phyloP scores from a whole-genome alignment of 2,113 vertebrate species.

The Gorsachius goisagi region DNA sequence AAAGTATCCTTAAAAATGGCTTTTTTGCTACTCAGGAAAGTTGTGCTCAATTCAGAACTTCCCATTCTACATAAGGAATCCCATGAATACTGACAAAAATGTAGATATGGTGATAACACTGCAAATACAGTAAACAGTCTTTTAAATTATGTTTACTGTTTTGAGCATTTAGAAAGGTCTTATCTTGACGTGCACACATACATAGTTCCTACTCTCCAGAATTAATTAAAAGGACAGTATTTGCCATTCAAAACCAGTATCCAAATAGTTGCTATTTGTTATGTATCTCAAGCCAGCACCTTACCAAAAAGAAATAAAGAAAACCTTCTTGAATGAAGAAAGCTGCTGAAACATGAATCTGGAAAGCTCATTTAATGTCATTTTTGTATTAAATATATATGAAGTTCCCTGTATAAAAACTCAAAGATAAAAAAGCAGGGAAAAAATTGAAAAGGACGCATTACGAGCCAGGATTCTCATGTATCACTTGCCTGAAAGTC shows the following conservation, averaged over 20 bases:
- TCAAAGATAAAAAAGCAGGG: not conserved
- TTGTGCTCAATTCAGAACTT: not conserved
- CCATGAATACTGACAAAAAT: not conserved
- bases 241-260: not conserved
- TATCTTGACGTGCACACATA: not conserved
- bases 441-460: fast-evolving
- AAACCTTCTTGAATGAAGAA: not conserved
- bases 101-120: not conserved
- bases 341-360: not conserved
- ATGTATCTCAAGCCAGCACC: not conserved
- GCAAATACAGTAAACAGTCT: not conserved
- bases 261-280: not conserved
- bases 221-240: not conserved
- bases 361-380: not conserved
- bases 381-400: not conserved
- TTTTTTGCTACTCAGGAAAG: not conserved
- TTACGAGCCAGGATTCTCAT: not conserved
- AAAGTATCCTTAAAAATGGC: not conserved
- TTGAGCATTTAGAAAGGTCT: not conserved
- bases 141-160: not conserved
- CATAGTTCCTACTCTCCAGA: not conserved
- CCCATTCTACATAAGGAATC: not conserved
- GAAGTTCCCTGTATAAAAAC: not conserved
- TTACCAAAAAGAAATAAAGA: not conserved
- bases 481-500: not conserved